Evolutionary conservation across 2,113 vertebrate species (phyloP).

Genomic region (Rhineura floridana): DNA sequence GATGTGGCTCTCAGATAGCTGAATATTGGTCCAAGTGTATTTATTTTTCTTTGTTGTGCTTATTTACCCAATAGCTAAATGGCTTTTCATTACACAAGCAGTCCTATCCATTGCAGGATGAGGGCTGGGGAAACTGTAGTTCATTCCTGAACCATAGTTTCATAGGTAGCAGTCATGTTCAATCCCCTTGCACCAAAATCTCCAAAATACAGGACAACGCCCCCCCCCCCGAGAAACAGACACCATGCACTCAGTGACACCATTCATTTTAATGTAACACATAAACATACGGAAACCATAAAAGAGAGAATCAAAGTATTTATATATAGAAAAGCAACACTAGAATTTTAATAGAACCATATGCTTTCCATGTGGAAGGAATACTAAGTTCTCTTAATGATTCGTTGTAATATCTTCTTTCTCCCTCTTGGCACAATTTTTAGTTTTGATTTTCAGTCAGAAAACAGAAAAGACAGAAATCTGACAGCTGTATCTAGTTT

Average conservation of each 20-base stretch:
- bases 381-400: neutral
- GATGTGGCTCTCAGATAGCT: no score
- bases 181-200: no score
- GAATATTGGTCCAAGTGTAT: no score
- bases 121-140: no score
- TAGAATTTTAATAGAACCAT: neutral
- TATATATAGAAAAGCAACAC: neutral
- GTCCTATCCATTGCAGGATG: no score
- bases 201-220: no score
- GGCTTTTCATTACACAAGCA: no score
- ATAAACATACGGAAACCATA: neutral
- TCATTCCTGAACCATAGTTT: no score
- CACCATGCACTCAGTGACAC: neutral
- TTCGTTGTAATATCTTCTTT: neutral
- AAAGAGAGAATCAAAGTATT: neutral
- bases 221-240: neutral
- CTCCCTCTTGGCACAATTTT: neutral
- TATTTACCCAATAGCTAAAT: no score
- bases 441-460: neutral
- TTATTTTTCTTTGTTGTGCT: no score
- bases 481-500: neutral
- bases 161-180: no score
- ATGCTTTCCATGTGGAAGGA: neutral
- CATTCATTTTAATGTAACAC: neutral
- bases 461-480: neutral